Percentiles rank a stretch among this genome's conserved stretches.
phyloP scores from a whole-genome alignment of 2,888 invertebrate species.

The Antheraea yamamai region DNA sequence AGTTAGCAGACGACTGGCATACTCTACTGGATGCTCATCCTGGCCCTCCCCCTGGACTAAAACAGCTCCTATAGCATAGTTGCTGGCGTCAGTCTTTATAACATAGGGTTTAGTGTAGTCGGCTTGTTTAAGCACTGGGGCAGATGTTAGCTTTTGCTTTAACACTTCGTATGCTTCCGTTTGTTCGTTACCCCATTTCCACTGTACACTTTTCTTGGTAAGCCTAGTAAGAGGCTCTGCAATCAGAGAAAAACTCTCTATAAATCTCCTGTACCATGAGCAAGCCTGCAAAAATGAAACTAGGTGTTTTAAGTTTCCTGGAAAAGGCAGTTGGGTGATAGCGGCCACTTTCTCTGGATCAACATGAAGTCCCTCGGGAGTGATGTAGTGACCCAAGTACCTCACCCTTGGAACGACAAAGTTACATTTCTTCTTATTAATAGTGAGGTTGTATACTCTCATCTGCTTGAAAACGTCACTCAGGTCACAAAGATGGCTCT shows the following conservation, averaged over 20 bases:
- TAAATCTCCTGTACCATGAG: constrained; percentile 24
- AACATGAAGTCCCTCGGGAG: constrained; percentile 34
- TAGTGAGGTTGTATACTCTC: constrained; percentile 28
- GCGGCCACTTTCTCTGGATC: constrained; percentile 34
- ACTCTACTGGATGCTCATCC: too few relatives aligned
- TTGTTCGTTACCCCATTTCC: constrained; percentile 22
- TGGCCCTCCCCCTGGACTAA: neutral
- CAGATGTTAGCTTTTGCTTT: neutral
- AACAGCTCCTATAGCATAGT: neutral
- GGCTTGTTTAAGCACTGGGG: too few relatives aligned
- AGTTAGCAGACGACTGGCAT: too few relatives aligned
- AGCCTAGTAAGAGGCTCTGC: constrained; percentile 20
- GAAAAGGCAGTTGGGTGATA: constrained; percentile 20
- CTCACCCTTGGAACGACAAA: constrained; percentile 32
- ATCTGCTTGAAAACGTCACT: constrained; percentile 27
- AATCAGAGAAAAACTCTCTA: constrained; percentile 18
- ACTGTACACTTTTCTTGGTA: constrained; percentile 18
- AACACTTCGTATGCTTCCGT: constrained; percentile 2
- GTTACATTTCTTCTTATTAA: constrained; percentile 31
- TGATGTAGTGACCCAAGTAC: constrained; percentile 38
- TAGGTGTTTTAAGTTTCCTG: constrained; percentile 20
- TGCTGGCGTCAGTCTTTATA: neutral
- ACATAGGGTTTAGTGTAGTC: neutral
- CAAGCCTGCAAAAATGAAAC: constrained; percentile 21
- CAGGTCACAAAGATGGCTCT: constrained; percentile 22